Evolutionary conservation across 2,113 vertebrate species (phyloP), one percentile per base, ranked within the genome.

Genomic region (Mobula hypostoma): DNA sequence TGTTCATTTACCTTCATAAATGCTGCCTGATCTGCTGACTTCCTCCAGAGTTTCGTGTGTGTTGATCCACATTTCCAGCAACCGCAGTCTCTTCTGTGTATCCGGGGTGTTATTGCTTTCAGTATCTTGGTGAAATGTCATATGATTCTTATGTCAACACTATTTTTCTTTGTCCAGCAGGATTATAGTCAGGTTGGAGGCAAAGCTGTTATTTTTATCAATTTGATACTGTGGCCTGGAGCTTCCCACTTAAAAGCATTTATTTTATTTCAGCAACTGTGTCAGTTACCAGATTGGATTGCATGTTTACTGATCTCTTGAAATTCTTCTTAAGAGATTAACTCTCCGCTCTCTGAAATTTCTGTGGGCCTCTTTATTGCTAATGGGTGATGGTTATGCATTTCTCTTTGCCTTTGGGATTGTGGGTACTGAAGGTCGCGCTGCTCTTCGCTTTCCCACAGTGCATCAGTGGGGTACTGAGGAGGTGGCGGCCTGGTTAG

Each of bases 381-480:
- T 93, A 93, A 40, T 40, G 70, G 91, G 66, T 93, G 91, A 93
- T 74, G 70, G 91, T 32, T 83, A 68, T 94, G 70, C 83, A 88
- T 94, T 15, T 95, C 72, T 94, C 74, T 80, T 82, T 79, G n/a
- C 94, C 95, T 95, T n/a, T 96, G 96, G 97, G 96, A 82, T 95
- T 95, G 95, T 94, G 97, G 97, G 96, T 95, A 95, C 95, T 98
- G 96, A 97, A 95, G 90, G 95, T 95, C 94, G 96, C 96, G 96
- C 76, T 96, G 97, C 97, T 96, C 96, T 96, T 96, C 97, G 96
- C 78, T 98, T 96, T 97, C 97, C 94, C 94, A 97, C 97, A 99
- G 99, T 98, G 95, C 97, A 98, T 95, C 98, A 98, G 96, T 99
- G 99, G 99, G 98, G 98, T 79, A 98, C 98, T 63, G 98, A 99